Percentiles rank a stretch among this genome's conserved stretches.
Evolutionary conservation across 2,888 invertebrate species (phyloP).

Genomic region (Leptopilina myrica): DNA sequence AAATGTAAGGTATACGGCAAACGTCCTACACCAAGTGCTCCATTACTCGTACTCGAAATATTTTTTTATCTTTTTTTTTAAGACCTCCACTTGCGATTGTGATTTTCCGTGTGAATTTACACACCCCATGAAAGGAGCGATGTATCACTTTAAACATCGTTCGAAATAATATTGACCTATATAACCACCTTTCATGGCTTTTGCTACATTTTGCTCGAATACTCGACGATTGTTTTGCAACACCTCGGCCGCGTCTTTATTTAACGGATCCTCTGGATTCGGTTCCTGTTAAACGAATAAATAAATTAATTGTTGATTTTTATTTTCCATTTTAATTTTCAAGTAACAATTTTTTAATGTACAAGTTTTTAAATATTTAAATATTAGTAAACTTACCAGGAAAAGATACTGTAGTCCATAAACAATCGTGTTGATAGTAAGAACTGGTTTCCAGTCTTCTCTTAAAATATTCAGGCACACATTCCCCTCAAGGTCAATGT

Average conservation of each 20-base stretch:
- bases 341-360: too few species aligned
- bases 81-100: conserved; percentile 60
- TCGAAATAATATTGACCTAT: conserved; percentile 97
- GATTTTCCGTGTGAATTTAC: conserved; percentile 63
- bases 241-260: conserved; percentile 98
- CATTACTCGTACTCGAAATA: conserved; percentile 55
- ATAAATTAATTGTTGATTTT: background rate
- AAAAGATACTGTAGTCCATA: conserved; percentile 98
- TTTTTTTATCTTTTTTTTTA: conserved; percentile 46
- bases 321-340: background rate
- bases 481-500: conserved; percentile 98
- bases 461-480: conserved; percentile 97
- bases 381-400: conserved; percentile 81
- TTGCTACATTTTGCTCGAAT: conserved; percentile 97
- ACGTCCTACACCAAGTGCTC: conserved; percentile 56
- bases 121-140: conserved; percentile 67
- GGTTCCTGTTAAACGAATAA: conserved; percentile 86
- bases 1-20: conserved; percentile 63
- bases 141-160: conserved; percentile 93
- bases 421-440: conserved; percentile 98
- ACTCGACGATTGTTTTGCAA: conserved; percentile 94
- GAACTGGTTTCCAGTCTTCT: conserved; percentile 99
- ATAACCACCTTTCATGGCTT: conserved; percentile 97
- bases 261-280: conserved; percentile 98
- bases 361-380: background rate